Evolutionary conservation across 2,113 vertebrate species (phyloP).

Genomic region (Gorsachius goisagi): DNA sequence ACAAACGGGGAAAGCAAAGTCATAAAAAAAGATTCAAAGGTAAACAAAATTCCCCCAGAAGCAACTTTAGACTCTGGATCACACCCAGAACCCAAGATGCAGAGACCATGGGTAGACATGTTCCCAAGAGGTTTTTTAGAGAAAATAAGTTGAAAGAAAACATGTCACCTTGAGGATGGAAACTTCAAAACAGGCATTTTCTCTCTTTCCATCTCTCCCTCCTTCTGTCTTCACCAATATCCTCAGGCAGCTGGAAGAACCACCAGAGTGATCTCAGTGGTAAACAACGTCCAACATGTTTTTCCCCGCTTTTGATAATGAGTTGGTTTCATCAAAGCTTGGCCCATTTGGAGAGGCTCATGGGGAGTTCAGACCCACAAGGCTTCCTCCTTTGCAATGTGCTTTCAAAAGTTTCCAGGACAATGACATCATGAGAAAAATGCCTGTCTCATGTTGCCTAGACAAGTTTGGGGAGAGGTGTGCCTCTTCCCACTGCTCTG

Average conservation of each 20-base stretch:
- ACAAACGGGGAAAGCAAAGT: background rate
- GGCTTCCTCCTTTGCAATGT: conserved; percentile 54
- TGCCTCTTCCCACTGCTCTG: background rate
- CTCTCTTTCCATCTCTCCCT: conserved; percentile 24
- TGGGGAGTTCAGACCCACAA: conserved; percentile 63
- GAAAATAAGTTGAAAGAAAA: conserved; percentile 27
- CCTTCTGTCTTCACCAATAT: conserved; percentile 47
- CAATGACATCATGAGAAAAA: conserved; percentile 63
- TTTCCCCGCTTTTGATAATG: conserved; percentile 61
- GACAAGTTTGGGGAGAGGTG: conserved; percentile 14
- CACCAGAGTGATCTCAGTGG: conserved; percentile 60
- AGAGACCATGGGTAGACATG: background rate
- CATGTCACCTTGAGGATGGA: conserved; percentile 57
- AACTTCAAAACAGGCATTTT: conserved; percentile 50
- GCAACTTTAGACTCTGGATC: background rate
- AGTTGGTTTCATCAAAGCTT: conserved; percentile 69
- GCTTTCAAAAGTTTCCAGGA: conserved; percentile 69
- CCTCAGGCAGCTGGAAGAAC: conserved; percentile 68
- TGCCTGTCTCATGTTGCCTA: conserved; percentile 45
- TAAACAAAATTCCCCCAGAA: conserved; percentile 5
- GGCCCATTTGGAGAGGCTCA: conserved; percentile 48
- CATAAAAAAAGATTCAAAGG: background rate
- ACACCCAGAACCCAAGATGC: background rate
- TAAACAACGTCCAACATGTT: conserved; percentile 67
- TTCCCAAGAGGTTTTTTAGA: background rate